phyloP scores from a whole-genome alignment of 2,797 vertebrate species.

The Myotis pilosus region DNA sequence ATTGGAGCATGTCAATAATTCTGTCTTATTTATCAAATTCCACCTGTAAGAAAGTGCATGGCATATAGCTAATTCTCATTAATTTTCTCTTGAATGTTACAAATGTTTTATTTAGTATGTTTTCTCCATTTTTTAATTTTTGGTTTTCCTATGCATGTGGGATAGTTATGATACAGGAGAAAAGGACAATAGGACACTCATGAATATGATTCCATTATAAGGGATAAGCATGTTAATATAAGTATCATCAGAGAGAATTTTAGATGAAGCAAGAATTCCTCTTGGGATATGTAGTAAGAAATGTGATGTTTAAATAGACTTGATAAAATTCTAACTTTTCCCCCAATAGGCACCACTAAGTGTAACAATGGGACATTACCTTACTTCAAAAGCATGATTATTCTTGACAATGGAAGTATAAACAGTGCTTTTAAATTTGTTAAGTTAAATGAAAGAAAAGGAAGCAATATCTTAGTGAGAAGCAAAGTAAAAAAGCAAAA shows the following conservation, averaged over 20 bases:
- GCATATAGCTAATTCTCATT: background rate
- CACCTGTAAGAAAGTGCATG: background rate
- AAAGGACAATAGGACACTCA: background rate
- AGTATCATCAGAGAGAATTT: background rate
- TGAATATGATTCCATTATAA: background rate
- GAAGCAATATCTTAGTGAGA: constrained; percentile 29
- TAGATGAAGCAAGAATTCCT: constrained; percentile 9
- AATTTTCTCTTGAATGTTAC: background rate
- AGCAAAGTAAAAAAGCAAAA: constrained; percentile 31
- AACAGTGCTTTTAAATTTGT: constrained; percentile 50
- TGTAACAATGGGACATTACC: constrained; percentile 33
- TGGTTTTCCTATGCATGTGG: background rate
- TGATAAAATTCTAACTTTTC: constrained; percentile 56
- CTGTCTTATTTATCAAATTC: constrained; percentile 4
- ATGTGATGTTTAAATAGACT: constrained; percentile 40
- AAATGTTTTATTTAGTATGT: background rate
- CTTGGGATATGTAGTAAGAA: constrained; percentile 44
- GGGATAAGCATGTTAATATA: background rate
- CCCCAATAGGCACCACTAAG: constrained; percentile 26
- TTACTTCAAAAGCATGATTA: constrained; percentile 53
- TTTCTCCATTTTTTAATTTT: background rate
- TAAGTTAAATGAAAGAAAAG: constrained; percentile 44
- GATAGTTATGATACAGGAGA: background rate
- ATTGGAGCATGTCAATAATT: background rate
- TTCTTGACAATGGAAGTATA: constrained; percentile 7